Evolutionary conservation across 1,140 invertebrate genomes (phyloP).

Genomic region (Whitmania pigra): DNA sequence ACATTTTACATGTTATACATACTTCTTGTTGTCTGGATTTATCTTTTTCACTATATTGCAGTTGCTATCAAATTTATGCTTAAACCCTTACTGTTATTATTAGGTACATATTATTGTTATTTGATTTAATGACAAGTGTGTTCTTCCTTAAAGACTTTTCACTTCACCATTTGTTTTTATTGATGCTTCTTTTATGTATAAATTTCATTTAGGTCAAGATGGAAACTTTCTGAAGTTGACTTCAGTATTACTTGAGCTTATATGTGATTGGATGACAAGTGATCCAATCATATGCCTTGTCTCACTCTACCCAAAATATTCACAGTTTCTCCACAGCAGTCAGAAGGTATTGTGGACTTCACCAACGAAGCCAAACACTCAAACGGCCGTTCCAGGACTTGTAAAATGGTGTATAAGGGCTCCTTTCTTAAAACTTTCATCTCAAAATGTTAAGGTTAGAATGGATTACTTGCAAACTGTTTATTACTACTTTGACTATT

Average conservation of each 20-base stretch:
- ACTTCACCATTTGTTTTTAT: background rate
- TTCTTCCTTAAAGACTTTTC: background rate
- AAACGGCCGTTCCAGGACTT: constrained; percentile 21
- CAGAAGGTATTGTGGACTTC: constrained; percentile 20
- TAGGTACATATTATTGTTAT: no score
- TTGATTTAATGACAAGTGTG: no score
- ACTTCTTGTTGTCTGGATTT: no score
- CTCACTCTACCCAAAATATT: constrained; percentile 15
- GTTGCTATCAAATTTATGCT: no score
- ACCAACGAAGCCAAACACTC: constrained; percentile 23
- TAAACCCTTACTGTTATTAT: no score
- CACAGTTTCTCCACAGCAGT: constrained; percentile 17
- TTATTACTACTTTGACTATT: no score
- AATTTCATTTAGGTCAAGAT: background rate
- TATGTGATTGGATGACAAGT: constrained; percentile 19
- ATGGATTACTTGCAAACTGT: no score
- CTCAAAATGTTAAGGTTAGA: no score
- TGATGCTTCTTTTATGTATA: background rate
- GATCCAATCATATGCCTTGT: constrained; percentile 16
- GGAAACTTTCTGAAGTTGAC: constrained; percentile 7
- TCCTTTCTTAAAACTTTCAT: background rate
- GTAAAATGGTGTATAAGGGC: constrained; percentile 15
- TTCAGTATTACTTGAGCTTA: constrained; percentile 13
- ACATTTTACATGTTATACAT: no score
- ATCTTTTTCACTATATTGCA: no score